phyloP scores from a whole-genome alignment of 2,797 vertebrate species.

The Hyperoplus immaculatus region DNA sequence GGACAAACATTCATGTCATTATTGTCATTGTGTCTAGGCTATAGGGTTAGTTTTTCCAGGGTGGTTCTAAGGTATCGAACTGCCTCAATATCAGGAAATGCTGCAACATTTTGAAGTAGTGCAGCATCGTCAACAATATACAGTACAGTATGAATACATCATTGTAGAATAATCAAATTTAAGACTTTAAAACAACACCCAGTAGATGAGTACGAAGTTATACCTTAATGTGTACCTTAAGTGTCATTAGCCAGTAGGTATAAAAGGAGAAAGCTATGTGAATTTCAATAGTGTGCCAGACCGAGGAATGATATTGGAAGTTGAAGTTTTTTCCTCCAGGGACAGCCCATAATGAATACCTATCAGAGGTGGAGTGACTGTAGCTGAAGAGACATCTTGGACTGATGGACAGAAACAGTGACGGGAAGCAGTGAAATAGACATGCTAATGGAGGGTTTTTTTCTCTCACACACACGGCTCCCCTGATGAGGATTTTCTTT shows the following conservation, averaged over 20 bases:
- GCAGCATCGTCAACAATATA: constrained; percentile 25
- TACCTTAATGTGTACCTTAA: constrained; percentile 31
- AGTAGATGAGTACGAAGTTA: constrained; percentile 17
- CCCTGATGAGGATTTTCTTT: constrained; percentile 60
- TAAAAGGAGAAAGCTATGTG: constrained; percentile 23
- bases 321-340: constrained; percentile 38
- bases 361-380: constrained; percentile 35
- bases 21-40: neutral
- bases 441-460: constrained; percentile 51
- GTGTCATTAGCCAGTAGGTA: constrained; percentile 10
- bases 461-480: constrained; percentile 34
- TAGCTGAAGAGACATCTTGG: constrained; percentile 33
- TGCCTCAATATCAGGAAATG: constrained; percentile 5
- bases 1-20: constrained; percentile 5
- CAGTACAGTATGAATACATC: neutral
- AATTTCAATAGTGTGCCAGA: constrained; percentile 28
- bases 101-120: neutral
- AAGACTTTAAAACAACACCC: constrained; percentile 3
- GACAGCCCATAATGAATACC: constrained; percentile 54
- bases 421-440: constrained; percentile 49
- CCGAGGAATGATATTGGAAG: constrained; percentile 18
- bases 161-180: neutral
- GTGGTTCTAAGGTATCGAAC: constrained; percentile 9
- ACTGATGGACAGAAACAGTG: constrained; percentile 50
- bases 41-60: neutral